Base-by-base conservation (phyloP, 1,140 invertebrate genomes). In the Anastrepha obliqua region DNA sequence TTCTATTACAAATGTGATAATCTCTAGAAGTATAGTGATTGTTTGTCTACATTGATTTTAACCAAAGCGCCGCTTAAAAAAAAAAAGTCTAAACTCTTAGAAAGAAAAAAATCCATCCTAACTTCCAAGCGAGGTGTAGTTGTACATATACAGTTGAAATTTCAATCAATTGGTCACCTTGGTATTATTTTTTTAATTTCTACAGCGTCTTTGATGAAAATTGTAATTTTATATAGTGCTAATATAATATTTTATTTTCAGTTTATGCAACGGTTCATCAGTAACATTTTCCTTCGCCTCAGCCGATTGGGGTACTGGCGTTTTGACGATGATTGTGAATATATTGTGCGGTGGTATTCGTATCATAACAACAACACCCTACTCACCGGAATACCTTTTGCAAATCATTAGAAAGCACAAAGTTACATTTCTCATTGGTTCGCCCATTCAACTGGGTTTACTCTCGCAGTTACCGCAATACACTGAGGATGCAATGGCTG, bases 381-480 rank as follows among this genome's bases (percentile, higher is more conserved):
- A 89, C 70, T 88, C 90, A 6, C 91, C 92, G 1, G 91, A 91
- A 13, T 91, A 92, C 13, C 86, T 92, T 89, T 74, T 93, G 0
- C 89, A 92, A 74, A 51, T 93, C 78, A 89, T 93, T 65, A 89
- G 90, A 60, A 91, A 91, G 64, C 93, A 93, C 59, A 91, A 90
- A 88, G 89, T 93, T 5, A 92, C 89, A n/a, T 59, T 91, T 78
- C 17, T 93, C 39, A 89, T 90, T 0, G 62, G 90, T 60, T 88
- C 89, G 9, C 90, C 92, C 0, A 89, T 90, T 78, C 91, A 91
- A 88, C 88, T 90, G 39, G 89, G 91, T 0, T 88, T 89, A 2
- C 47, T 91, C 2, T 17, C 90, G 1, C 90, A 92, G 70, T 86
- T 89, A 0, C 91, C 92, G 0, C 90, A 89, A 0, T 87, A 91